Evolutionary conservation across 2,888 invertebrate species (phyloP).

Genomic region (Himalopsyche tibetana): DNA sequence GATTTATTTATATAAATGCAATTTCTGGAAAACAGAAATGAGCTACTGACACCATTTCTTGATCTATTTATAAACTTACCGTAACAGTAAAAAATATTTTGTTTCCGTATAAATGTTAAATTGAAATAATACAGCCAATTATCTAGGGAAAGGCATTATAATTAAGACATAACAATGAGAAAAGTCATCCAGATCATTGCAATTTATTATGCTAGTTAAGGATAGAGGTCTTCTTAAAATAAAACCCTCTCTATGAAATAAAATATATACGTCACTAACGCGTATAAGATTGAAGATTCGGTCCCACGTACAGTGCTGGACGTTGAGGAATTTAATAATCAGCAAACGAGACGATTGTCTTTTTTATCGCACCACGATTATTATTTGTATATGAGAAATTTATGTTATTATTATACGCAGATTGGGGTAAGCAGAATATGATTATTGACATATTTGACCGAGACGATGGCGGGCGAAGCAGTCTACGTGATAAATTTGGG

Average conservation of each 20-base stretch:
- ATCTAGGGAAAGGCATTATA: too few relatives aligned
- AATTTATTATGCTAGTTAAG: too few relatives aligned
- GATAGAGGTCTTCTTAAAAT: too few relatives aligned
- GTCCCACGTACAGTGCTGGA: constrained; percentile 12
- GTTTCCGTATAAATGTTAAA: too few relatives aligned
- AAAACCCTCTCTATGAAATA: not conserved
- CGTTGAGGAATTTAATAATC: constrained; percentile 64
- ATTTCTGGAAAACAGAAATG: too few relatives aligned
- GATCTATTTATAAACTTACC: too few relatives aligned
- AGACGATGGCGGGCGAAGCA: not conserved
- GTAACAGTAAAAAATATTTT: too few relatives aligned
- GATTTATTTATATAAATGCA: too few relatives aligned
- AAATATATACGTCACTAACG: not conserved
- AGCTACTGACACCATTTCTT: too few relatives aligned
- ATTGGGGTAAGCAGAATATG: constrained; percentile 40
- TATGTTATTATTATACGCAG: constrained; percentile 54
- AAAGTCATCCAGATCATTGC: too few relatives aligned
- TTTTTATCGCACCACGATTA: constrained; percentile 52
- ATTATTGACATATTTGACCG: constrained; percentile 26
- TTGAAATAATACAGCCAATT: too few relatives aligned
- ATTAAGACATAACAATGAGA: too few relatives aligned
- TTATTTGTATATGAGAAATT: constrained; percentile 41
- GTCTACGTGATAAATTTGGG: constrained; percentile 16
- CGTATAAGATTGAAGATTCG: not conserved
- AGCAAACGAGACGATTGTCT: constrained; percentile 61